Evolutionary conservation across 1,140 invertebrate species (phyloP).

Genomic region (Hestina assimilis): DNA sequence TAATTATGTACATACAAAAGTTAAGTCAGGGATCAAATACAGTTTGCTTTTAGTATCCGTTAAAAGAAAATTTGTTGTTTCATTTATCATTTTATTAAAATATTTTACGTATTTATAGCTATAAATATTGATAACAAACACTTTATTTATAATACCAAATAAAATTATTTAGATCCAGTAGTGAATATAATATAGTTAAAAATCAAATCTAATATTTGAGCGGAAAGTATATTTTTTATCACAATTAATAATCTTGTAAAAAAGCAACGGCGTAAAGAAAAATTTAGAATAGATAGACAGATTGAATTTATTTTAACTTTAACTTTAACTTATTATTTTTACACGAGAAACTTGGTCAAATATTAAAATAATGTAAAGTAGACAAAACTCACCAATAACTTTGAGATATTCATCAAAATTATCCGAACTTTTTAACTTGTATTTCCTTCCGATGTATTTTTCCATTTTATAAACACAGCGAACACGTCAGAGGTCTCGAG

Average conservation of each 20-base stretch:
- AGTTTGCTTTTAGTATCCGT: no score
- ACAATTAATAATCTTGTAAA: not conserved
- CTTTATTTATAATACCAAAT: no score
- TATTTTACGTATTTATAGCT: no score
- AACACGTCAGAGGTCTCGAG: constrained; percentile 18
- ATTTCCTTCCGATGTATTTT: constrained; percentile 44
- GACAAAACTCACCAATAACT: constrained; percentile 48
- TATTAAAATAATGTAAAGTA: not conserved
- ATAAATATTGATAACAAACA: no score
- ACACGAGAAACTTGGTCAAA: not conserved
- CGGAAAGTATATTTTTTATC: not conserved
- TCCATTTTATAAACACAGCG: constrained; percentile 32
- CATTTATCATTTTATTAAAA: no score
- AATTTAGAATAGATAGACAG: no score
- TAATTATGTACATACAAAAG: no score
- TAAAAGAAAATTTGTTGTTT: no score
- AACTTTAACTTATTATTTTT: not conserved
- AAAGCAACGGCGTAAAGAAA: not conserved
- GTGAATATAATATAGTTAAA: no score
- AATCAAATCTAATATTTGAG: not conserved
- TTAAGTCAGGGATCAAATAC: no score
- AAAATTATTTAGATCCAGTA: no score
- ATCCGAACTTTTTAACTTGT: constrained; percentile 54
- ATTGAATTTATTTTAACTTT: no score
- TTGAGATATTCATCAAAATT: constrained; percentile 61